Evolutionary conservation across 2,797 vertebrate genomes (phyloP).

Genomic region (Danio kyathit): DNA sequence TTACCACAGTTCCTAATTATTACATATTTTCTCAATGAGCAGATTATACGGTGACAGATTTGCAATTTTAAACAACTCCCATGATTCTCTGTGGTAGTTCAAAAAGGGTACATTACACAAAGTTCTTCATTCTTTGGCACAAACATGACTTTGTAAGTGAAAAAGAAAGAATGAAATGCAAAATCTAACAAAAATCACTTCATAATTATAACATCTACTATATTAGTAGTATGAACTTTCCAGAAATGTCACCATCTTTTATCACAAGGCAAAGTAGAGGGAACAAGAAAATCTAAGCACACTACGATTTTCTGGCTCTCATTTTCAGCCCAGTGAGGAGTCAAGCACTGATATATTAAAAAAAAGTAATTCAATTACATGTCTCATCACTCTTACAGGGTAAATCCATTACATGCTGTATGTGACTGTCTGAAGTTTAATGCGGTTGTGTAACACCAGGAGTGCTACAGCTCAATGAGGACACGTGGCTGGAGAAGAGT

Average conservation of each 20-base stretch:
- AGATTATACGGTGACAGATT: neutral
- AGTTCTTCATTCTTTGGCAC: neutral
- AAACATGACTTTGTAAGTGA: neutral
- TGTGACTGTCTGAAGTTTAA: neutral
- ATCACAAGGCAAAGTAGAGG: neutral
- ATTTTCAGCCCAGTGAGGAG: constrained; percentile 14
- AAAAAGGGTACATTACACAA: neutral
- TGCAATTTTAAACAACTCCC: neutral
- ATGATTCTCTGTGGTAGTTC: neutral
- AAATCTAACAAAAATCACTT: neutral
- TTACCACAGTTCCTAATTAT: neutral
- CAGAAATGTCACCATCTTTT: neutral
- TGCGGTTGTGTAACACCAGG: neutral
- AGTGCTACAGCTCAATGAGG: neutral
- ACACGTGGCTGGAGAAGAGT: neutral
- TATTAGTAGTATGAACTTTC: neutral
- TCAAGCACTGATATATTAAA: constrained; percentile 19
- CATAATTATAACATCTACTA: neutral
- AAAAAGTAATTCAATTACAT: constrained; percentile 32
- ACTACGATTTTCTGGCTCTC: constrained; percentile 1
- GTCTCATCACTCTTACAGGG: constrained; percentile 20
- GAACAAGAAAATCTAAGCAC: constrained; percentile 3
- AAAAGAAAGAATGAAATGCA: neutral
- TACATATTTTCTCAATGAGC: neutral
- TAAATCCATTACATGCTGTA: constrained; percentile 21